Percentiles rank a stretch among this genome's conserved stretches.
phyloP scores from a whole-genome alignment of 2,797 vertebrate genomes.

The Sebastiscus albofasciatus region DNA sequence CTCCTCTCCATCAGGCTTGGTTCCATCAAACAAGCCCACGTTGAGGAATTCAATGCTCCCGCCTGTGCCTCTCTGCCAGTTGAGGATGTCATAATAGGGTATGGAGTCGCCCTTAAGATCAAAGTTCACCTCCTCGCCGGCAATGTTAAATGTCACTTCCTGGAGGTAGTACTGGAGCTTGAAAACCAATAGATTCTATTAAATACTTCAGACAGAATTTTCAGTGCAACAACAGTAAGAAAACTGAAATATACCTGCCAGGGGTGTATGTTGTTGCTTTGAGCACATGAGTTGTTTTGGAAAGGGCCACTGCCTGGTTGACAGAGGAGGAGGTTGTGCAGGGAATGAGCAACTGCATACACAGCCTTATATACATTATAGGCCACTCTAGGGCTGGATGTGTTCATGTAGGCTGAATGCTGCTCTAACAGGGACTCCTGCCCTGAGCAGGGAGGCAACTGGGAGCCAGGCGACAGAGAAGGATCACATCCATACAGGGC shows the following conservation, averaged over 20 bases:
- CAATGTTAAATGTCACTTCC: conserved; percentile 77
- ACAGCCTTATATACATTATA: conserved; percentile 84
- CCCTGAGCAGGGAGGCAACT: conserved; percentile 70
- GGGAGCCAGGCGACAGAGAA: conserved; percentile 12
- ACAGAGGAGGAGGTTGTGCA: conserved; percentile 80
- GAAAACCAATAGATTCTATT: conserved; percentile 1
- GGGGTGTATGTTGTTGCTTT: conserved; percentile 71
- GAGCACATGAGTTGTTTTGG: conserved; percentile 74
- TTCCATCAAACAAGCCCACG: conserved; percentile 82
- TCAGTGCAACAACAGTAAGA: background rate
- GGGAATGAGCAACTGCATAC: conserved; percentile 81
- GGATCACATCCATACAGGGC: conserved; percentile 76
- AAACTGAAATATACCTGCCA: conserved; percentile 78
- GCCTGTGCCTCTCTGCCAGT: conserved; percentile 79
- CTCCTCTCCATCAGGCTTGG: conserved; percentile 72
- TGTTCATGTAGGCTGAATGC: conserved; percentile 81
- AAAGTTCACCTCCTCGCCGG: conserved; percentile 80
- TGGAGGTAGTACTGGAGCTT: conserved; percentile 83
- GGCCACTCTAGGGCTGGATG: conserved; percentile 79
- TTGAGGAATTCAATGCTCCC: conserved; percentile 81
- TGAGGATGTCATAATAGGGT: conserved; percentile 83
- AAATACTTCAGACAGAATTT: background rate
- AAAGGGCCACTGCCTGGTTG: conserved; percentile 74
- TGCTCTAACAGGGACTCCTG: conserved; percentile 67
- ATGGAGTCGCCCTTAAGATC: conserved; percentile 82